Base-by-base conservation (phyloP, 2,113 vertebrate genomes). In the Sander lucioperca region DNA sequence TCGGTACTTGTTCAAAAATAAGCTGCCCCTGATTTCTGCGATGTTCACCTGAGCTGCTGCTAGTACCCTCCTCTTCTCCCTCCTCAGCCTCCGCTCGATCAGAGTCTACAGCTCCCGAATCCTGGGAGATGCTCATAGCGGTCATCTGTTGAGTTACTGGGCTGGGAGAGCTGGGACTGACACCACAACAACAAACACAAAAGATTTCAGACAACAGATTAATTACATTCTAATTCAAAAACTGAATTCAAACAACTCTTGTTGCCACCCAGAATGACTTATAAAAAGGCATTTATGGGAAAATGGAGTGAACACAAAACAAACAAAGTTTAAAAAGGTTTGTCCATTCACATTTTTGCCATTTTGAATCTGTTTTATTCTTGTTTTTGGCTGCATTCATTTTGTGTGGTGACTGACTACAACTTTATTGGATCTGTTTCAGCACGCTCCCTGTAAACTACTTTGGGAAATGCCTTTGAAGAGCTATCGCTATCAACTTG, bases 141-240 rank as follows among this genome's bases (percentile, higher is more conserved):
- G 96, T 97, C 96, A 97, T 97, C 93, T 97, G 96, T 90, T 97
- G 96, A 80, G 97, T 97, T 90, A 97, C 97, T 48, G 97, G 97
- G 83, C 95, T 96, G 81, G 96, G 95, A 54, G 95, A 96, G 23
- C 96, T 96, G 82, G 89, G 91, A 84, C 90, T 94, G 74, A 56
- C 15, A 81, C 10, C 45, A 77, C 18, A 81, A 59, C 5, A 61
- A 69, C 3, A 58, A 50, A 68, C 2, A 10, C 47, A 51, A 74
- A 0, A 27, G 12, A 33, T 39, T 54, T 77, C 1, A 43, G 21
- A 18, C 4, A 10, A 71, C 6, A 43, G 2, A 45, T 1, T 0
- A 1, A 48, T 19, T 15, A 8, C 33, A 16, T 33, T 25, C 23
- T 1, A 9, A 13, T 27, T 71, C 3, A 50, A 23, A 33, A 33